A percentile compares a stretch with the other conserved stretches of the same genome.
phyloP scores from a whole-genome alignment of 2,888 invertebrate species.

The Agonopterix alstromeriana region DNA sequence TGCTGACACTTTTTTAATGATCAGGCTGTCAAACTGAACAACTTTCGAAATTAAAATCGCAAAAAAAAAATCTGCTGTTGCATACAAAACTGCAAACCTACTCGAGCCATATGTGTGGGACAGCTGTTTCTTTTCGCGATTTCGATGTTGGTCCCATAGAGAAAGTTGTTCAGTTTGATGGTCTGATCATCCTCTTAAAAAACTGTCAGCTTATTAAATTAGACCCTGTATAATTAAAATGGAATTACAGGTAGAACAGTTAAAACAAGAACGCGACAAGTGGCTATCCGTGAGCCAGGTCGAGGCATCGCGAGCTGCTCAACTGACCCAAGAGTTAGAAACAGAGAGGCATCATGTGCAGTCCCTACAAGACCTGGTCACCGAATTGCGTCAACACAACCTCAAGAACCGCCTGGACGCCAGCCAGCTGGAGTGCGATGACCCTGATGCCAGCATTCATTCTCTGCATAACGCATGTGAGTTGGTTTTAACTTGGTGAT shows the following conservation, averaged over 20 bases:
- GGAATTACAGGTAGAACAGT: conserved; percentile 55
- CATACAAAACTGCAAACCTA: too few species aligned
- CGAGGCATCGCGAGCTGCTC: conserved; percentile 32
- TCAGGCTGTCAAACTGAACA: too few species aligned
- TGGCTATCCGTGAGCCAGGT: conserved; percentile 43
- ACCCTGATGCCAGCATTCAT: conserved; percentile 48
- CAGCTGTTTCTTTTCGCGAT: too few species aligned
- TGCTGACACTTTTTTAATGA: too few species aligned
- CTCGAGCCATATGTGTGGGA: too few species aligned
- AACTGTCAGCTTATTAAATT: too few species aligned
- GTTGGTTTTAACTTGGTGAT: conserved; percentile 13
- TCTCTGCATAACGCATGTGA: conserved; percentile 54
- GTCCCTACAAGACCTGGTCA: conserved; percentile 44
- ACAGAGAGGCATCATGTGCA: conserved; percentile 34
- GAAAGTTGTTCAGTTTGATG: too few species aligned
- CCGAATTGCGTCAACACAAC: conserved; percentile 51
- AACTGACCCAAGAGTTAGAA: conserved; percentile 47
- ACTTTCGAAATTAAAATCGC: too few species aligned
- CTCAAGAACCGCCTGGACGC: conserved; percentile 44
- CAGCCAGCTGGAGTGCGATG: conserved; percentile 60
- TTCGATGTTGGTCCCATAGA: too few species aligned
- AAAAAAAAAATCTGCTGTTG: too few species aligned
- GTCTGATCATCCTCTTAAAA: too few species aligned
- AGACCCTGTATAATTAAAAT: background rate
- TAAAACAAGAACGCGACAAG: conserved; percentile 57